Conservation (phyloP, 2,797 vertebrate genomes). For the Macropus fuliginosus region DNA sequence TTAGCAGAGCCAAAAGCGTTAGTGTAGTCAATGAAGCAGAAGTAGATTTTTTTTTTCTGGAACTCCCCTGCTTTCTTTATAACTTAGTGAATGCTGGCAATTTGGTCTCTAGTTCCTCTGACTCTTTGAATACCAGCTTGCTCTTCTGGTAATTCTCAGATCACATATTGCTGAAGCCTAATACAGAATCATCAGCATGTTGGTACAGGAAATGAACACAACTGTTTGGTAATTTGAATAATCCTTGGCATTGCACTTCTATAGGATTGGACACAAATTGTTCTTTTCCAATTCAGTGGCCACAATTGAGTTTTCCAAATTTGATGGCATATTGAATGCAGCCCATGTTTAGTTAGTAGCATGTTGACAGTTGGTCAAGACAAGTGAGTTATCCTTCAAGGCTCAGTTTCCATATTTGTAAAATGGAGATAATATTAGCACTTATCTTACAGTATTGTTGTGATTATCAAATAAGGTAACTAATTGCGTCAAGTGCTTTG, state of each 20-base stretch:
- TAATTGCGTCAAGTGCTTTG: neutral
- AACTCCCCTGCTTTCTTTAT: neutral
- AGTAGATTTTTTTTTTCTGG: neutral
- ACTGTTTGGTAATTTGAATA: neutral
- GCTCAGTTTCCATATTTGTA: neutral
- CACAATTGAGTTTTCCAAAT: neutral
- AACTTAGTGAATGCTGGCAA: neutral
- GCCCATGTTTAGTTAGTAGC: neutral
- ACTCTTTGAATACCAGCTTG: neutral
- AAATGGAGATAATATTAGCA: neutral
- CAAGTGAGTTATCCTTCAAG: neutral
- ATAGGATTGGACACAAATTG: neutral
- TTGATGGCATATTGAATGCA: neutral
- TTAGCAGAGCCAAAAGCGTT: neutral
- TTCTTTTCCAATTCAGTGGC: neutral
- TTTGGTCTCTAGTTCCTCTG: neutral
- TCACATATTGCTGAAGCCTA: neutral
- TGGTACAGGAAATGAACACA: neutral
- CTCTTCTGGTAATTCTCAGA: neutral
- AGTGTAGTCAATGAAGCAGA: neutral
- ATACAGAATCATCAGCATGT: neutral
- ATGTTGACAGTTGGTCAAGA: neutral
- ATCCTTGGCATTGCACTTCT: neutral
- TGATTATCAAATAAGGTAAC: neutral
- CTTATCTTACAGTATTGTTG: neutral